Evolutionary conservation across 2,113 vertebrate species (phyloP).

Genomic region (Oreotragus oreotragus): DNA sequence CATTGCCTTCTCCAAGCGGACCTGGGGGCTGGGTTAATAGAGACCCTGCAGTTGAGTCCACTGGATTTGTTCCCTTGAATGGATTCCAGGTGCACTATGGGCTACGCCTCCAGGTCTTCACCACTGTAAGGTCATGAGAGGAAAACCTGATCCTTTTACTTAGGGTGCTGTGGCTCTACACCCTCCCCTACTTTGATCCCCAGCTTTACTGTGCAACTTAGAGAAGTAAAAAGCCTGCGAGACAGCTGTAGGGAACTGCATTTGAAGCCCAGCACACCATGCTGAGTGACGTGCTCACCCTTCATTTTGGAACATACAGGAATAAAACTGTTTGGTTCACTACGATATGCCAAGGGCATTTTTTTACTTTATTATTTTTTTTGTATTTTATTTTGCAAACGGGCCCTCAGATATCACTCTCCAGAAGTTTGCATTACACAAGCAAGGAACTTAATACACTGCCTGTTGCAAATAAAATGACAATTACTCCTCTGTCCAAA

Average conservation of each 20-base stretch:
- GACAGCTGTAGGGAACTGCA: neutral
- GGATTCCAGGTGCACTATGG: conserved; percentile 36
- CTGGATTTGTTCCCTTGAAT: neutral
- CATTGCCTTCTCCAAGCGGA: neutral
- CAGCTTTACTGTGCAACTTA: neutral
- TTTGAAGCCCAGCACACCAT: neutral
- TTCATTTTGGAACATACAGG: neutral
- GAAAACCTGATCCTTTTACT: conserved; percentile 41
- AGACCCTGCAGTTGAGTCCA: neutral
- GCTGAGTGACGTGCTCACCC: neutral
- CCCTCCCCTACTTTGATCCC: neutral
- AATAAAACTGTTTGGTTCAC: neutral
- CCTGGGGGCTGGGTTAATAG: neutral
- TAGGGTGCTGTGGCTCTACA: neutral
- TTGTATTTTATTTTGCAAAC: conserved; percentile 35
- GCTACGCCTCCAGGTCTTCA: neutral
- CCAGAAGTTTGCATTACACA: conserved; percentile 9
- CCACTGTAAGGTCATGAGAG: neutral
- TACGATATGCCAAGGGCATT: neutral
- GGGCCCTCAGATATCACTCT: neutral
- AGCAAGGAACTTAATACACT: conserved; percentile 26
- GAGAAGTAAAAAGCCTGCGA: neutral
- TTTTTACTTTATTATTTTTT: neutral
- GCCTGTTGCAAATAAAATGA: conserved; percentile 22
- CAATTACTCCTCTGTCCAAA: conserved; percentile 55